Conservation (phyloP, 2,888 invertebrate genomes). For the Drosophila macrospina region DNA sequence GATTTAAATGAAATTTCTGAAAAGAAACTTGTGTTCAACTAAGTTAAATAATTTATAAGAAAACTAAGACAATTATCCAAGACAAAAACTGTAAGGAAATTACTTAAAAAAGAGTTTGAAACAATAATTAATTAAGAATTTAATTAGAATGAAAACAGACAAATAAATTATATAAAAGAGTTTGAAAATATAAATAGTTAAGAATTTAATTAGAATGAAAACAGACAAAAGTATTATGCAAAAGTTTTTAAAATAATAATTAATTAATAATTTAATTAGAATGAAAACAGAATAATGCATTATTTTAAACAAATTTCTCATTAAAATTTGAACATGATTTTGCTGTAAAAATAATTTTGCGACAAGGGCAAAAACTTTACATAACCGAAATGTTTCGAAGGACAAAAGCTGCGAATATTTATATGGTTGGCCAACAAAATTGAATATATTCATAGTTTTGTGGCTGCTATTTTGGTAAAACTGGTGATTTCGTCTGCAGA, state of each 20-base stretch:
- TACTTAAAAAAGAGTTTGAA: not conserved
- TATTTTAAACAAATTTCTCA: not conserved
- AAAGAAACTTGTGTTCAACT: not conserved
- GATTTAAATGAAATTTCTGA: not conserved
- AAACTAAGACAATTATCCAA: not conserved
- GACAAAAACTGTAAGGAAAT: slow-evolving; percentile 1
- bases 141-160: too few relatives aligned
- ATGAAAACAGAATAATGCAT: not conserved
- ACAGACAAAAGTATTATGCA: not conserved
- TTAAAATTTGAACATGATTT: not conserved
- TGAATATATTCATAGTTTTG: slow-evolving; percentile 4
- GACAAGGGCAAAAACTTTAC: slow-evolving; percentile 15
- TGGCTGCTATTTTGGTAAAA: slow-evolving; percentile 21
- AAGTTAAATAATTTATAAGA: slow-evolving; percentile 22
- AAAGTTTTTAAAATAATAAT: not conserved
- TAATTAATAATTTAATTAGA: not conserved
- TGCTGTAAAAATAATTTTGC: slow-evolving; percentile 1
- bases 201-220: too few relatives aligned
- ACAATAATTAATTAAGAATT: slow-evolving; percentile 9
- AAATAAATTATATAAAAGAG: not conserved
- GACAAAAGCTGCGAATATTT: slow-evolving; percentile 1
- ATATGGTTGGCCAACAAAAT: not conserved
- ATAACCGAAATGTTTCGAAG: slow-evolving; percentile 13
- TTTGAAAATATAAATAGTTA: slow-evolving; percentile 6
- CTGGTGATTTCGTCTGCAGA: slow-evolving; percentile 28